Percentiles rank a stretch among this genome's conserved stretches.
Evolutionary conservation across 2,113 vertebrate genomes (phyloP).

Genomic region (Drymodes brunneopygia): DNA sequence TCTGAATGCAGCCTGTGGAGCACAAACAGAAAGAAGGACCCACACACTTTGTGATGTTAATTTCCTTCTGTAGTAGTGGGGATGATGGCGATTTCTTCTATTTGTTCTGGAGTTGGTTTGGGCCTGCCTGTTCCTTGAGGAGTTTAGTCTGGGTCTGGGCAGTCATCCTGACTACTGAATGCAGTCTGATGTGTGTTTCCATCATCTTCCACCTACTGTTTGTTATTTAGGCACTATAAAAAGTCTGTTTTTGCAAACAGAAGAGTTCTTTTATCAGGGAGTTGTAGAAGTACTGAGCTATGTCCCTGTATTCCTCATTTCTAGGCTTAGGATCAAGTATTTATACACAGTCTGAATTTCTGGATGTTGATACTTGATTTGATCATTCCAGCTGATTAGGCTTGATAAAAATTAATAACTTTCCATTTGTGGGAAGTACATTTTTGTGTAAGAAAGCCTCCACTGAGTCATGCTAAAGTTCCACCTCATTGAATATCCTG

Average conservation of each 20-base stretch:
- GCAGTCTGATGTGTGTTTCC: not conserved
- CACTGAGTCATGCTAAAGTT: not conserved
- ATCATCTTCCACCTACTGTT: not conserved
- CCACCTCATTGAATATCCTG: not conserved
- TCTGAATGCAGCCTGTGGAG: not conserved
- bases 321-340: not conserved
- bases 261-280: not conserved
- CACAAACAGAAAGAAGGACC: not conserved
- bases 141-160: not conserved
- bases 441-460: not conserved
- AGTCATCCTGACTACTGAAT: not conserved
- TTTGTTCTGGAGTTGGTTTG: not conserved
- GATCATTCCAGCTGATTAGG: not conserved
- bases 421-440: not conserved
- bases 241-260: not conserved
- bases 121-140: not conserved
- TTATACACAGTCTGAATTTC: not conserved
- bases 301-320: not conserved
- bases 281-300: not conserved
- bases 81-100: not conserved
- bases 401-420: not conserved
- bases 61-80: not conserved
- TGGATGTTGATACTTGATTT: not conserved
- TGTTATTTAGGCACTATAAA: not conserved
- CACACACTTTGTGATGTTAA: accelerated